phyloP scores from a whole-genome alignment of 2,113 vertebrate genomes.

The Gnathonemus longibarbis region DNA sequence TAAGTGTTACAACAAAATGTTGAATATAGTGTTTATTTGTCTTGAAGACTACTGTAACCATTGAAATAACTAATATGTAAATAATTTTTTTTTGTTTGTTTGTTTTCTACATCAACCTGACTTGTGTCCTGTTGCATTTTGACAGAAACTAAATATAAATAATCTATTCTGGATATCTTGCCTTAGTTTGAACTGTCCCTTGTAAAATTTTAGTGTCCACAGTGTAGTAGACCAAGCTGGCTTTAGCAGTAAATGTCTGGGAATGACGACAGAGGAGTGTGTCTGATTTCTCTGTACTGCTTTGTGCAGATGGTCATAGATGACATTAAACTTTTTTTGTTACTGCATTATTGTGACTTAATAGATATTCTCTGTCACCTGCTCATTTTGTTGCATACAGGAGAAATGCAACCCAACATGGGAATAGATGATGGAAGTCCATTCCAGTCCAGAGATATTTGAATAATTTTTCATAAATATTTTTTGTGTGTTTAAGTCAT shows the following conservation, averaged over 20 bases:
- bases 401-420: background rate
- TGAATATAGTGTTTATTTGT: background rate
- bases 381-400: background rate
- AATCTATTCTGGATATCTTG: background rate
- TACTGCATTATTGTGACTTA: background rate
- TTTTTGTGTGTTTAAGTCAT: background rate
- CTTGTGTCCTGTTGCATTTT: background rate
- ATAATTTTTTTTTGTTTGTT: background rate
- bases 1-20: background rate
- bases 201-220: background rate
- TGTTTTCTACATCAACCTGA: background rate
- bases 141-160: background rate
- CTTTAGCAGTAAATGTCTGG: background rate
- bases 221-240: background rate
- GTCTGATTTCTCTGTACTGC: background rate
- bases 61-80: background rate
- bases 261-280: background rate
- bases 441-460: background rate
- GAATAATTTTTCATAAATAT: background rate
- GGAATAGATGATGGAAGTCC: background rate
- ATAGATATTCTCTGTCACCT: background rate
- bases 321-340: slow-evolving; percentile 1
- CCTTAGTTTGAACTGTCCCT: background rate
- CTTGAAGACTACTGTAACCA: background rate
- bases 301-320: background rate